A percentile compares a stretch with the other conserved stretches of the same genome.
These are phyloP conservation scores for Thymallus thymallus DNA, from an alignment of 2,113 vertebrate genomes.

Conservation along the genomic window DNA sequence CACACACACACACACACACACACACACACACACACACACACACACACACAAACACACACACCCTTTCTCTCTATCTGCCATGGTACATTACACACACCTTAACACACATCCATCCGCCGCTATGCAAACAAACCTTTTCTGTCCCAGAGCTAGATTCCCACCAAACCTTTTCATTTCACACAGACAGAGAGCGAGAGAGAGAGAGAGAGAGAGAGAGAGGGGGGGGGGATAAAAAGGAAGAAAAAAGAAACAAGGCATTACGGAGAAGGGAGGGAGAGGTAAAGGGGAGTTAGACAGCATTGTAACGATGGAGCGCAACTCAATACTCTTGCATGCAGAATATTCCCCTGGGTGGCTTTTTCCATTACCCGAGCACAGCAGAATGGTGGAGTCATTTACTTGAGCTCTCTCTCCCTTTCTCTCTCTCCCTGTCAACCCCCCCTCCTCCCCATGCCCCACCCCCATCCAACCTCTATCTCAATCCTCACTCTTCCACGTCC, in stretches of 20 bases:
- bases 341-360: conserved; percentile 39
- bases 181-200: conserved; percentile 16
- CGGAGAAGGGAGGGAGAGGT: conserved; percentile 30
- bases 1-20: background rate
- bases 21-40: no score
- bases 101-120: conserved; percentile 32
- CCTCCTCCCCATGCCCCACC: background rate
- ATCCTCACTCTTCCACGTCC: conserved; percentile 31
- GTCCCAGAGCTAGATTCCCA: conserved; percentile 55
- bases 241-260: background rate
- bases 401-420: conserved; percentile 1
- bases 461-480: conserved; percentile 41
- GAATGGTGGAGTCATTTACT: background rate
- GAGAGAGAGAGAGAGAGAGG: conserved; percentile 34
- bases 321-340: conserved; percentile 37
- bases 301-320: conserved; percentile 16
- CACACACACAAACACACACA: background rate
- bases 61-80: background rate
- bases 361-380: conserved; percentile 32
- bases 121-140: conserved; percentile 38
- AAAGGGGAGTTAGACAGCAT: conserved; percentile 6
- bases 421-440: conserved; percentile 6
- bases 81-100: background rate
- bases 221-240: conserved; percentile 39
- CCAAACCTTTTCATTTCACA: conserved; percentile 52